Evolutionary conservation across 2,888 invertebrate genomes (phyloP).

Genomic region (Synanthedon formicaeformis): DNA sequence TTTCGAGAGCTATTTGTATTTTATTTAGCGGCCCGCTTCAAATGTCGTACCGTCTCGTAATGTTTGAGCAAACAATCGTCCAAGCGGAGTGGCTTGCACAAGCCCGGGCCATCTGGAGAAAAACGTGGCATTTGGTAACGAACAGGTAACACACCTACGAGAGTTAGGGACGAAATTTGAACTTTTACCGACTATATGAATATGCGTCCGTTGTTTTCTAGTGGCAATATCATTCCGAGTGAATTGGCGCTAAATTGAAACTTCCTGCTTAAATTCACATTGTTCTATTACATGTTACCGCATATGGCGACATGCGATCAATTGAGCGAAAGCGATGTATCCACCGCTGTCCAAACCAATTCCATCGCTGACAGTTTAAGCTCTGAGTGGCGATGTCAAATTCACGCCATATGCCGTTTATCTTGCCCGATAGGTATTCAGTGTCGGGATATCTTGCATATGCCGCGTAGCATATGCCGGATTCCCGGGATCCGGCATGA

Average conservation of each 20-base stretch:
- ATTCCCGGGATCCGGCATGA: constrained; percentile 13
- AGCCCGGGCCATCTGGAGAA: constrained; percentile 62
- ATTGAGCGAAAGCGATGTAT: constrained; percentile 59
- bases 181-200: constrained; percentile 38
- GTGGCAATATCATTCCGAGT: constrained; percentile 51
- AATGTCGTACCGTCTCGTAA: constrained; percentile 68
- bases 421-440: constrained; percentile 26
- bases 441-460: constrained; percentile 29
- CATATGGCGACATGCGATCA: constrained; percentile 58
- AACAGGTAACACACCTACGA: constrained; percentile 32
- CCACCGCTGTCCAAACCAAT: constrained; percentile 38
- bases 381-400: constrained; percentile 25
- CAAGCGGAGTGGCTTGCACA: constrained; percentile 52
- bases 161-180: constrained; percentile 35
- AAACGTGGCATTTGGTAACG: constrained; percentile 58
- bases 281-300: constrained; percentile 32
- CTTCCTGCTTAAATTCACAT: constrained; percentile 65
- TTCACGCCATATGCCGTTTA: constrained; percentile 42
- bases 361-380: constrained; percentile 46
- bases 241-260: constrained; percentile 65
- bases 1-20: constrained; percentile 60
- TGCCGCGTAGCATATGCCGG: constrained; percentile 32
- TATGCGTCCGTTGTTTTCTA: constrained; percentile 38
- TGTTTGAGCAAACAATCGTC: constrained; percentile 63
- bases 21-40: constrained; percentile 67